Evolutionary conservation across 2,113 vertebrate species (phyloP).

Genomic region (Nanorana parkeri): DNA sequence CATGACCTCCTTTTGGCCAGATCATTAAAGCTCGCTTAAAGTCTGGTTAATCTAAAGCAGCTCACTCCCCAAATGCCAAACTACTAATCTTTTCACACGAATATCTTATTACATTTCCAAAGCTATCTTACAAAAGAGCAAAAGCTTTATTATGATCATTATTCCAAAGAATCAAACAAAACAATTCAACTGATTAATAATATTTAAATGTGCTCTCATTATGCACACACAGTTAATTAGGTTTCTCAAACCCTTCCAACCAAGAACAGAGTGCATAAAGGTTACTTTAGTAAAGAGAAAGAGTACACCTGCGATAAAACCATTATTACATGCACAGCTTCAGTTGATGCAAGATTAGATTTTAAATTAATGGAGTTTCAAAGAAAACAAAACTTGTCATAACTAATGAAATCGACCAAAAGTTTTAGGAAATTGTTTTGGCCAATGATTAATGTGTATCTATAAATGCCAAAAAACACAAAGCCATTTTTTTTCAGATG

Average conservation of each 20-base stretch:
- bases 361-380: constrained; percentile 24
- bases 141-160: not conserved
- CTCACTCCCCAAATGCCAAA: no score
- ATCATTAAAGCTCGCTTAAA: no score
- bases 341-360: constrained; percentile 4
- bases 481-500: constrained; percentile 27
- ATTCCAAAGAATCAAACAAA: not conserved
- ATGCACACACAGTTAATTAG: not conserved
- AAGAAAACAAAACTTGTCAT: constrained; percentile 8
- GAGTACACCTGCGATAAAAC: constrained; percentile 2
- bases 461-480: constrained; percentile 28
- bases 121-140: no score
- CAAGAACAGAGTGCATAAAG: not conserved
- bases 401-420: constrained; percentile 22
- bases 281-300: not conserved
- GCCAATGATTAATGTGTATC: constrained; percentile 13
- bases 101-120: no score
- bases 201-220: not conserved
- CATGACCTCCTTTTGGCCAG: no score
- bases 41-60: no score
- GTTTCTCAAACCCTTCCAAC: not conserved
- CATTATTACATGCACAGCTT: not conserved
- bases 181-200: not conserved
- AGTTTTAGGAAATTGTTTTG: not conserved
- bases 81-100: no score